Base-by-base conservation (phyloP, 1,140 invertebrate genomes). In the Drosophila pandora region DNA sequence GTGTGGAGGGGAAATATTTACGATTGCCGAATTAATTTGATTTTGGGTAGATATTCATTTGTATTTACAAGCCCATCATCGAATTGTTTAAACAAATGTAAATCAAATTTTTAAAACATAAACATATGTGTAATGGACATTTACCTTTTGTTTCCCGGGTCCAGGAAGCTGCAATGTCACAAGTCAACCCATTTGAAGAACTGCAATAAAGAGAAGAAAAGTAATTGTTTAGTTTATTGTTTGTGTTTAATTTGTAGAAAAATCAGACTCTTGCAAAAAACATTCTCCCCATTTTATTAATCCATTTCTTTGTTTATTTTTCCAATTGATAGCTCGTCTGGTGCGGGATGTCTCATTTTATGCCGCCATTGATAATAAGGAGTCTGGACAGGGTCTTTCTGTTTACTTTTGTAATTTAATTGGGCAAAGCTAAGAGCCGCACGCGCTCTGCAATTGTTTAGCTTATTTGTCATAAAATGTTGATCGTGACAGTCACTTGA, bases 181-280 rank as follows among this genome's bases (percentile, higher is more conserved):
- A 91, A 91, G 73, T 91, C 90, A 91, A 91, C 90, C 90, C 90
- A 91, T 91, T 88, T 91, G 90, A 91, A 85, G 76, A 90, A 91
- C 90, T 91, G 80, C 7, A 91, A 91, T 23, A 22, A 77, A 17
- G 12, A 8, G 30, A 41, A 54, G n/a, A 7, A n/a, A 50, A 8
- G 28, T n/a, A 2, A 12, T 45, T n/a, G 53, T 7, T 48, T 47
- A 10, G n/a, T 25, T 58, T 3, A 62, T 43, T 6, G 22, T 56
- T 43, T 21, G n/a, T 43, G 12, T 32, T 77, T 25, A 22, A 13
- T 50, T 58, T 22, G 12, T 2, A 8, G 4, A 34, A 28, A 28
- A 7, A 28, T 28, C 25, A 28, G 67, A 59, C 60, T 73, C 69
- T 59, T 49, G 10, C 10, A 32, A 32, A 47, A 12, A 47, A 9